Base-by-base conservation (phyloP, 2,888 invertebrate species). In the Piscicola geometra region DNA sequence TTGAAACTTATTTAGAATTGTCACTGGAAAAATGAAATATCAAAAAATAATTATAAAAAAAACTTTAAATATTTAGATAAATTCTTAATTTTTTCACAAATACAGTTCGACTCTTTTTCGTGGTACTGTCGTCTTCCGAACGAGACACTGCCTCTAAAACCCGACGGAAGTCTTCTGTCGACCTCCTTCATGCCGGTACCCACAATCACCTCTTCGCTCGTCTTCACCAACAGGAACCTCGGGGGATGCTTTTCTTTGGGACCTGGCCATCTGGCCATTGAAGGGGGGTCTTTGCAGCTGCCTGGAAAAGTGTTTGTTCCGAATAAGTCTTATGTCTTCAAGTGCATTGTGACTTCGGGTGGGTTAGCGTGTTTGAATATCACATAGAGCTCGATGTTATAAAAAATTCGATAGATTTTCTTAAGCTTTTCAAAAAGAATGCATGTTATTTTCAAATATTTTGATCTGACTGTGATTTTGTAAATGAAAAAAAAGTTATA, bases 241-340 rank as follows among this genome's bases (percentile, higher is more conserved):
- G 60, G 60, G 5, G 60, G 60, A 3, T 56, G 60, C 60, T 56
- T 56, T n/a, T 56, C 60, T 5, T 56, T 56, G 9, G 60, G 60
- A 25, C 60, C 60, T 15, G 60, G 60, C 25, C 60, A 56, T 21
- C n/a, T 56, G 60, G 60, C 12, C n/a, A 21, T 56, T n/a, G n/a
- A 5, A n/a, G n/a, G n/a, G 21, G 60, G 60, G 3, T 18, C 25
- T 5, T 15, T 56, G 60, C 9, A n/a, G n/a, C 21, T 56, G 60
- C 21, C n/a, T 56, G 60, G 60, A 18, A 18, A 21, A 25, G 60
- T 56, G 15, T 56, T 56, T 21, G n/a, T 18, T 3, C n/a, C 60
- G 15, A 56, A 56, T 56, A n/a, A 56, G 60, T 9, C 25, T 21
- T 56, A 56, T 56, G 60, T 56, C 12, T 56, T 56, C 60, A 56